phyloP scores from a whole-genome alignment of 2,888 invertebrate genomes.

The Epistrophe grossulariae region DNA sequence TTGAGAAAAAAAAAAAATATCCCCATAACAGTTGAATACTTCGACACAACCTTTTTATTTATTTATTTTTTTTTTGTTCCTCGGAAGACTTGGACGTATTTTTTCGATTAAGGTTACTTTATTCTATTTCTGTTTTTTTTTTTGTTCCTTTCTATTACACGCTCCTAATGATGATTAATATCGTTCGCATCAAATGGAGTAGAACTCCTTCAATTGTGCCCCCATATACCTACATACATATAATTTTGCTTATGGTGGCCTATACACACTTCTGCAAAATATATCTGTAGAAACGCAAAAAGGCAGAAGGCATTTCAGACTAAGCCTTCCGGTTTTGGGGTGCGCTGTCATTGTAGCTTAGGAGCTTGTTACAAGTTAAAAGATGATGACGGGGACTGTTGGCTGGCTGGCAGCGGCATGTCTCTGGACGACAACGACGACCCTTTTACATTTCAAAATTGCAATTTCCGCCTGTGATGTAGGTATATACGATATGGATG shows the following conservation, averaged over 20 bases:
- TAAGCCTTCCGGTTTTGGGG: slow-evolving; percentile 73
- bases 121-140: background rate
- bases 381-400: slow-evolving; percentile 13
- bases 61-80: background rate
- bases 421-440: slow-evolving; percentile 29
- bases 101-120: slow-evolving; percentile 40
- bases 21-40: slow-evolving; percentile 64
- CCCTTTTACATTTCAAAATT: slow-evolving; percentile 70
- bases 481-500: background rate
- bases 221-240: slow-evolving; percentile 59
- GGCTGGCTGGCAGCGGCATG: slow-evolving; percentile 5
- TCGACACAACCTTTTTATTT: slow-evolving; percentile 59
- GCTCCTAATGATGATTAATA: slow-evolving; percentile 73
- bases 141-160: slow-evolving; percentile 26
- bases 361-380: slow-evolving; percentile 53
- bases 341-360: slow-evolving; percentile 55
- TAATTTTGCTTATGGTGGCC: slow-evolving; percentile 45
- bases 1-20: slow-evolving; percentile 58
- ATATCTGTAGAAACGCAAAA: slow-evolving; percentile 4
- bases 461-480: slow-evolving; percentile 68
- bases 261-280: slow-evolving; percentile 7
- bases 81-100: slow-evolving; percentile 38
- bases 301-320: slow-evolving; percentile 38
- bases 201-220: slow-evolving; percentile 62
- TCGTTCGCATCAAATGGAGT: slow-evolving; percentile 72